These are phyloP conservation scores for Atopsyche davidsoni DNA, from an alignment of 1,140 invertebrate genomes.

Conservation along the genomic window DNA sequence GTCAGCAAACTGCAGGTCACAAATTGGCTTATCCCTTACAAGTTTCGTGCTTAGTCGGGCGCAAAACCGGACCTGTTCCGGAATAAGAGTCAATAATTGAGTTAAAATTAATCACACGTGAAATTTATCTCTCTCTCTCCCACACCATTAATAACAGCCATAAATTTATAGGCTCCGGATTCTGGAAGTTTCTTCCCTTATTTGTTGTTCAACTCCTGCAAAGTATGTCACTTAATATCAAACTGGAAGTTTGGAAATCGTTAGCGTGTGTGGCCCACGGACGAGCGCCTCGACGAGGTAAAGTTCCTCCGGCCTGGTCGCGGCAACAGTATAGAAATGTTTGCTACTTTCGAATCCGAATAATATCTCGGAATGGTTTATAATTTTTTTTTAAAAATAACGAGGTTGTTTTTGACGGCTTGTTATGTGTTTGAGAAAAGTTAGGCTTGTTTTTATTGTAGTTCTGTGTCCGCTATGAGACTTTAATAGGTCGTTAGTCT, in stretches of 20 bases:
- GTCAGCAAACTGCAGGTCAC: no score
- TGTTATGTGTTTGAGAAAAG: no score
- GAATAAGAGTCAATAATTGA: not conserved
- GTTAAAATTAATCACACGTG: conserved; percentile 20
- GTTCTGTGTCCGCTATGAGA: no score
- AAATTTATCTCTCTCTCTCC: conserved; percentile 20
- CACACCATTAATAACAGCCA: conserved; percentile 20
- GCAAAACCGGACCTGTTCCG: no score
- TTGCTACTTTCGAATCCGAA: no score
- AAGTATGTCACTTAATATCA: conserved; percentile 29
- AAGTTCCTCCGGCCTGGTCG: not conserved
- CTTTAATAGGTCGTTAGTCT: no score
- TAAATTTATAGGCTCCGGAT: conserved; percentile 15
- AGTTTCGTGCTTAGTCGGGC: no score
- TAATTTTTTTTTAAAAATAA: no score
- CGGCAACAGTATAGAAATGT: conserved; percentile 1
- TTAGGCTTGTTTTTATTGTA: no score
- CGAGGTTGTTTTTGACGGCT: no score
- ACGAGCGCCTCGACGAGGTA: not conserved
- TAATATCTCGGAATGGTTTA: no score
- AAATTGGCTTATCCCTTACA: no score
- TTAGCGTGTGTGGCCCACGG: conserved; percentile 10
- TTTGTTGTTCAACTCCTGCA: conserved; percentile 19
- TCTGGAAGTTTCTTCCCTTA: conserved; percentile 9
- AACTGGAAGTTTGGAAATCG: conserved; percentile 22